These are phyloP conservation scores for Syndactyla subalaris DNA, from an alignment of 2,797 vertebrate species.

Conservation along the genomic window DNA sequence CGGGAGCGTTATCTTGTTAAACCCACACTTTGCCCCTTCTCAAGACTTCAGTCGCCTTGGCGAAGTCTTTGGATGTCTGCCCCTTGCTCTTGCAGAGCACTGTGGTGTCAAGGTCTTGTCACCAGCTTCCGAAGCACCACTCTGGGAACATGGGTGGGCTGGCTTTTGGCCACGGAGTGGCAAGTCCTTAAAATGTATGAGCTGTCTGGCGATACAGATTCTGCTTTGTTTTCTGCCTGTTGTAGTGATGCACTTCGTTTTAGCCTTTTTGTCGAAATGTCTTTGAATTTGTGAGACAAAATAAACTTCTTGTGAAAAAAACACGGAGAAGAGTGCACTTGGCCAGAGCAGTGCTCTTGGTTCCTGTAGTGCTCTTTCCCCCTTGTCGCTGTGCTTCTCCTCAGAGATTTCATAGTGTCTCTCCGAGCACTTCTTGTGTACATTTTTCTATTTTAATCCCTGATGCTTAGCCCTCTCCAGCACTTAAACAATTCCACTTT, in stretches of 20 bases:
- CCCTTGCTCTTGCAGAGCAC: not conserved
- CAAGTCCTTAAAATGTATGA: rapidly evolving
- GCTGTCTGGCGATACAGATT: not conserved
- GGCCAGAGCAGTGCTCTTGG: not conserved
- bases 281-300: not conserved
- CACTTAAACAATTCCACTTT: not conserved
- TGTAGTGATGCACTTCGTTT: not conserved
- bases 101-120: not conserved
- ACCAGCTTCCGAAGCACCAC: not conserved
- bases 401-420: not conserved
- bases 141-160: rapidly evolving
- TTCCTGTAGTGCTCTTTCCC: not conserved
- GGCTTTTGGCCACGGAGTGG: not conserved
- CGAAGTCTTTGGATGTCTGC: not conserved
- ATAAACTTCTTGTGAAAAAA: not conserved
- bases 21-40: not conserved
- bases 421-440: not conserved
- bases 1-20: not conserved
- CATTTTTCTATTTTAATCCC: not conserved
- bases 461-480: rapidly evolving
- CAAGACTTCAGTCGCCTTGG: not conserved
- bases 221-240: not conserved
- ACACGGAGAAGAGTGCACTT: not conserved
- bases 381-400: not conserved
- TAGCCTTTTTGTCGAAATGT: not conserved